phyloP scores from a whole-genome alignment of 2,888 invertebrate genomes.

The Aleiodes alternator region DNA sequence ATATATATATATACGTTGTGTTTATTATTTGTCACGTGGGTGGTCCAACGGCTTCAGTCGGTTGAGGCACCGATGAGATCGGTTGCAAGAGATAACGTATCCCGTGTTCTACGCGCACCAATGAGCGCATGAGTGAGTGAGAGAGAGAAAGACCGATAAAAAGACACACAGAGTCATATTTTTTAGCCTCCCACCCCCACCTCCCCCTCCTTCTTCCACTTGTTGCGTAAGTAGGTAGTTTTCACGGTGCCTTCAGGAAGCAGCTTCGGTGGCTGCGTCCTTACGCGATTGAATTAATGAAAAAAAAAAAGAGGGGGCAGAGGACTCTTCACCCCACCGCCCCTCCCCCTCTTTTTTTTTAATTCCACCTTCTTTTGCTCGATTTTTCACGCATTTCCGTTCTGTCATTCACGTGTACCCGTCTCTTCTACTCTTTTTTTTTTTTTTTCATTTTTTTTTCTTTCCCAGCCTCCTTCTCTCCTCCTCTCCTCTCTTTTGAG shows the following conservation, averaged over 20 bases:
- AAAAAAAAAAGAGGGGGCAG: too few species aligned
- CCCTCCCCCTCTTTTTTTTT: neutral
- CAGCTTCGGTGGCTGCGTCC: too few species aligned
- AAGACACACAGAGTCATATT: conserved; percentile 30
- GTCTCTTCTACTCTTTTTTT: conserved; percentile 31
- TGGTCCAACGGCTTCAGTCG: conserved; percentile 64
- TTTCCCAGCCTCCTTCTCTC: neutral
- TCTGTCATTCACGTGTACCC: conserved; percentile 24
- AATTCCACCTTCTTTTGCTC: conserved; percentile 32
- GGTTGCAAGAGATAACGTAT: conserved; percentile 41
- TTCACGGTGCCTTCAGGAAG: conserved; percentile 15
- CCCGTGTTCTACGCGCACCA: conserved; percentile 25
- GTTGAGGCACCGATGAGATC: conserved; percentile 54
- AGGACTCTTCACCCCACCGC: too few species aligned
- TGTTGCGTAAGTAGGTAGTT: conserved; percentile 47
- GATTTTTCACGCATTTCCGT: conserved; percentile 35
- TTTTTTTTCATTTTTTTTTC: too few species aligned
- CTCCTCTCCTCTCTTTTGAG: neutral
- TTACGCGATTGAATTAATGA: too few species aligned
- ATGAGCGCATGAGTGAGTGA: conserved; percentile 31
- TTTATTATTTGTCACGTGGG: conserved; percentile 72
- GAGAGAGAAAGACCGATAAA: neutral
- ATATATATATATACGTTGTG: conserved; percentile 54
- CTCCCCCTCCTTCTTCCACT: conserved; percentile 6
- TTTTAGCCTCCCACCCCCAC: conserved; percentile 15